Evolutionary conservation across 2,113 vertebrate species (phyloP), one percentile per base, ranked within the genome.

Genomic region (Circaetus gallicus): DNA sequence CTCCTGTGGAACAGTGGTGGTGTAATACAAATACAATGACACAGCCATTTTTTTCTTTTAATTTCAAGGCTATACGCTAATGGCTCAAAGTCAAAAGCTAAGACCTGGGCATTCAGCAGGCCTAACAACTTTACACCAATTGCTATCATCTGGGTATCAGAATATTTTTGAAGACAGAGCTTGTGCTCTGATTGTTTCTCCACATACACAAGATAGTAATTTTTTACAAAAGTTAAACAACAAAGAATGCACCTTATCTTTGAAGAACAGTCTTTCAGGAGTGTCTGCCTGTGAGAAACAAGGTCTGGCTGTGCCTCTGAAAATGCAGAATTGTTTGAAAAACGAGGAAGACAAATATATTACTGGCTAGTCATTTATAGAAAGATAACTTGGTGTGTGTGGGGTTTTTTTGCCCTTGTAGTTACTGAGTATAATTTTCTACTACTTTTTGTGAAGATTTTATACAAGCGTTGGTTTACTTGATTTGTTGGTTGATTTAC

Each of bases 11-110:
- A 62, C 29, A 77, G 29, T 26, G 43, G 31, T 83, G 53, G 11
- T 80, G 63, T 65, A 62, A 76, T 42, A 77, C 32, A 89, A 49
- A 69, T 42, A 47, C 14, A 89, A 15, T 50, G 24, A 89, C 25
- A 32, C 6, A 32, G 18, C 77, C 16, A 11, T 59, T 92, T 96
- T 70, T 94, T 66, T 67, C 45, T 42, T 65, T 38, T 36, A 12
- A 70, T 92, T 94, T 26, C 28, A 94, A 98, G 96, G 95, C 86
- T 95, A 16, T 74, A 7, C 78, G 73, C 34, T 63, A 62, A 65
- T 53, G 42, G 47, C 90, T 94, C 95, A 97, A 84, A 87, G 79
- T 69, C 93, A 95, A 43, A 98, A 84, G 79, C 82, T 71, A n/a
- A 94, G 83, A 81, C 74, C 76, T 42, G 94, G n/a, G 22, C 67